A percentile compares a stretch with the other conserved stretches of the same genome.
Conservation (phyloP, 1,140 invertebrate genomes). For the Euwallacea similis region DNA sequence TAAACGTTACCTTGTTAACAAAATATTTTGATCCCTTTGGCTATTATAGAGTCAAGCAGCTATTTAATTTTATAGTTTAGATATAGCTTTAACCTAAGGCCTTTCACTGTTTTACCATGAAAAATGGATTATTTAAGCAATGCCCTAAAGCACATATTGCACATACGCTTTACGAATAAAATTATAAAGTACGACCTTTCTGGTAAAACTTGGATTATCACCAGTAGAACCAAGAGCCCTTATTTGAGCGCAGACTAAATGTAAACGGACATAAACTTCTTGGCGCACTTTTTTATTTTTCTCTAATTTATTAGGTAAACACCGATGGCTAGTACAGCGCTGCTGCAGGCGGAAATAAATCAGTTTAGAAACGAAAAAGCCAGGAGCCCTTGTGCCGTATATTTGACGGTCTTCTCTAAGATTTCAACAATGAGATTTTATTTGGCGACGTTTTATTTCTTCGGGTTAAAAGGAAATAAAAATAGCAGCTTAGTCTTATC, state of each 20-base stretch:
- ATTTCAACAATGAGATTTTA: slow-evolving; percentile 35
- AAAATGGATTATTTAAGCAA: too few relatives aligned
- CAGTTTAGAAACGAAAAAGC: slow-evolving; percentile 31
- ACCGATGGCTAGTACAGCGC: slow-evolving; percentile 20
- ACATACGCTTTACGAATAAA: too few relatives aligned
- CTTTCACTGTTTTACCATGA: too few relatives aligned
- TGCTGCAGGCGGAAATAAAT: slow-evolving; percentile 29
- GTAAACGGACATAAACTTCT: slow-evolving; percentile 18
- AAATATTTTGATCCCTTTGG: slow-evolving; percentile 14
- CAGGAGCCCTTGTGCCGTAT: slow-evolving; percentile 26
- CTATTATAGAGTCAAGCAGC: slow-evolving; percentile 1
- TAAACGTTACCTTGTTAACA: slow-evolving; percentile 7
- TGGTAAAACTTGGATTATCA: too few relatives aligned
- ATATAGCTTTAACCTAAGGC: background rate
- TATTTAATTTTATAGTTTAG: slow-evolving; percentile 16
- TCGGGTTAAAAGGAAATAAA: slow-evolving; percentile 32
- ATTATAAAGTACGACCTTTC: background rate
- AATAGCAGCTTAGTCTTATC: slow-evolving; percentile 32
- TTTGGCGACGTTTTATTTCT: slow-evolving; percentile 30
- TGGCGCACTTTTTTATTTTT: slow-evolving; percentile 18
- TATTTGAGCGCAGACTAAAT: slow-evolving; percentile 9
- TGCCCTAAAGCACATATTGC: too few relatives aligned
- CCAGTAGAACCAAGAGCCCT: background rate
- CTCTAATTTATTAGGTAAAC: slow-evolving; percentile 32
- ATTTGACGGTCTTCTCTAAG: slow-evolving; percentile 33